Percentiles rank a stretch among this genome's conserved stretches.
Evolutionary conservation across 2,888 invertebrate genomes (phyloP).

Genomic region (Ariolimax columbianus): DNA sequence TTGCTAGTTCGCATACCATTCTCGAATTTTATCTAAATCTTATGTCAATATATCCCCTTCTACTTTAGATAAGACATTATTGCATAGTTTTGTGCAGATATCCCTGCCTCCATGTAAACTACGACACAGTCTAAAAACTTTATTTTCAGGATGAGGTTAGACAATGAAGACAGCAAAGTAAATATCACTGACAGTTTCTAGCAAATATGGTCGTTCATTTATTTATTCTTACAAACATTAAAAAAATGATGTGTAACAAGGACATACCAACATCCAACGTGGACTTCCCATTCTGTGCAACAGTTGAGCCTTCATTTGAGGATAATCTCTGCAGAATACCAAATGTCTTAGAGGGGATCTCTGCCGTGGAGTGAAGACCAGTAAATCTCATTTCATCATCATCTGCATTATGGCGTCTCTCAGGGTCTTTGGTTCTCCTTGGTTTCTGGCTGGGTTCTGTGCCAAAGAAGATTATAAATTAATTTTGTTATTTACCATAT

Average conservation of each 20-base stretch:
- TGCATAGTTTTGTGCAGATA: too few relatives aligned
- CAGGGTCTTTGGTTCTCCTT: conserved; percentile 65
- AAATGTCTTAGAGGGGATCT: conserved; percentile 92
- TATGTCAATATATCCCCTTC: too few relatives aligned
- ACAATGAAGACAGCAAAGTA: too few relatives aligned
- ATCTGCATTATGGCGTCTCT: conserved; percentile 70
- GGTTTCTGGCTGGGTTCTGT: conserved; percentile 36
- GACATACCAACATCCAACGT: conserved; percentile 39
- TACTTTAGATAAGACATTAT: too few relatives aligned
- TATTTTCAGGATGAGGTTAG: too few relatives aligned
- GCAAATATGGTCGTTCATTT: too few relatives aligned
- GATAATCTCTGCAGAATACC: conserved; percentile 89
- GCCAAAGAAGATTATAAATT: not conserved
- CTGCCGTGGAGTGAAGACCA: conserved; percentile 78
- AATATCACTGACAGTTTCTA: too few relatives aligned
- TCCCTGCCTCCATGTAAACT: too few relatives aligned
- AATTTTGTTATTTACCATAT: not conserved
- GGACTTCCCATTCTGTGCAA: conserved; percentile 36
- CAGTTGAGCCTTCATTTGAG: conserved; percentile 74
- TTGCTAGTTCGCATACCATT: too few relatives aligned
- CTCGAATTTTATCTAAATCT: too few relatives aligned
- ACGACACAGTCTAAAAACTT: too few relatives aligned
- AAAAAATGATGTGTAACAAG: not conserved
- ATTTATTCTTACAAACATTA: too few relatives aligned
- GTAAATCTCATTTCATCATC: conserved; percentile 78